Conservation (phyloP, 64 coral and sea anemone genomes). For the Stichodactyla helianthus region DNA sequence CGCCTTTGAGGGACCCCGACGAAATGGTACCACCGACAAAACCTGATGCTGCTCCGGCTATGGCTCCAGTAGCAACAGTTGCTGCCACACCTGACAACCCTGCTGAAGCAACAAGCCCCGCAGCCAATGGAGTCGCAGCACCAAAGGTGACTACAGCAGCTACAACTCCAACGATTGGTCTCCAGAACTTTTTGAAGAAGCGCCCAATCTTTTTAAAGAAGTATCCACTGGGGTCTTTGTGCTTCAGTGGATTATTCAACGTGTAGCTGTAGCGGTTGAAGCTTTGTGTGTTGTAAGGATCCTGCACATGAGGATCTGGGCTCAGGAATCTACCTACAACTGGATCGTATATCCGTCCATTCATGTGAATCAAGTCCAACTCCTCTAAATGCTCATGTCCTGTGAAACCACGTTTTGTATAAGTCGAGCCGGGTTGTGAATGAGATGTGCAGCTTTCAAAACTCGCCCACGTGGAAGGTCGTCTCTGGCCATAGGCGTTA, state of each 20-base stretch:
- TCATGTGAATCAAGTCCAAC: neutral
- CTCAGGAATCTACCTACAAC: conserved; percentile 21
- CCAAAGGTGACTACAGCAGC: conserved; percentile 5
- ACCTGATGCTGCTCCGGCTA: conserved; percentile 9
- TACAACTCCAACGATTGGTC: neutral
- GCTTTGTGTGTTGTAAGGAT: neutral
- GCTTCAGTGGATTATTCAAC: conserved; percentile 22
- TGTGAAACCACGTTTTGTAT: conserved; percentile 8
- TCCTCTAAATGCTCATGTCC: conserved; percentile 18
- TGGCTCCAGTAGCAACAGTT: conserved; percentile 13
- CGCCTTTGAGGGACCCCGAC: neutral
- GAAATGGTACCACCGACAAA: conserved; percentile 12
- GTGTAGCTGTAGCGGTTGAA: conserved; percentile 41
- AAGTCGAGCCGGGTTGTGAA: neutral
- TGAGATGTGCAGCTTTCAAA: neutral
- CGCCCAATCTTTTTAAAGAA: conserved; percentile 25
- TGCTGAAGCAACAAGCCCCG: neutral
- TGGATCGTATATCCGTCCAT: conserved; percentile 25
- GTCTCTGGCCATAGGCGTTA: conserved; percentile 18
- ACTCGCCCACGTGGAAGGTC: neutral
- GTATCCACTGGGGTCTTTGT: conserved; percentile 28
- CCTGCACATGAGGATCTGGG: conserved; percentile 20
- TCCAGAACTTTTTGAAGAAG: conserved; percentile 26
- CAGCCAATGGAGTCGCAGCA: neutral
- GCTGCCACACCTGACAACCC: neutral